These are phyloP conservation scores for Oasisia sp. DNA, from an alignment of 2,888 invertebrate genomes.

Conservation along the genomic window DNA sequence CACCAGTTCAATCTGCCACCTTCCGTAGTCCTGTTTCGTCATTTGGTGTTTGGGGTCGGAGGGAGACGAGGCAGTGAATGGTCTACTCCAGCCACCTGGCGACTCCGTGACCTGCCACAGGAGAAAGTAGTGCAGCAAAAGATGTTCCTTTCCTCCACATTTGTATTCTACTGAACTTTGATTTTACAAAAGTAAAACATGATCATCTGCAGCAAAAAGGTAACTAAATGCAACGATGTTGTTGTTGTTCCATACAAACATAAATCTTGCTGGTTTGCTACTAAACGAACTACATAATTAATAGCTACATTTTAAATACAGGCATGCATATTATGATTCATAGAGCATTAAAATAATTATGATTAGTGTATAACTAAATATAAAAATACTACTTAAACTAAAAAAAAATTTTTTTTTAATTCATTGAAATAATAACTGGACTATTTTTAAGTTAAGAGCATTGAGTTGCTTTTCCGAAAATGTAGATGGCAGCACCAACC, in stretches of 20 bases:
- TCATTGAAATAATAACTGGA: neutral
- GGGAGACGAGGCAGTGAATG: slow-evolving; percentile 6
- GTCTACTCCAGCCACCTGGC: neutral
- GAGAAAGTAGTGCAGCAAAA: neutral
- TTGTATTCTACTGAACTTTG: neutral
- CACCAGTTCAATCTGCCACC: slow-evolving; percentile 37
- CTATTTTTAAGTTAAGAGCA: too few species aligned
- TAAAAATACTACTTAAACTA: too few species aligned
- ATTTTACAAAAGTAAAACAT: neutral
- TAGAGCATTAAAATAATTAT: too few species aligned
- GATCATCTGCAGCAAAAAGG: neutral
- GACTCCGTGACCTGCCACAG: neutral
- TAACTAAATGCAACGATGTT: neutral
- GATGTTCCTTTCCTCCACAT: neutral
- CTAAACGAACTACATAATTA: neutral
- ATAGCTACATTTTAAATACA: too few species aligned
- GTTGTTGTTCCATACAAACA: neutral
- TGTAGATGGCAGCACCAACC: slow-evolving; percentile 23
- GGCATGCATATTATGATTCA: too few species aligned
- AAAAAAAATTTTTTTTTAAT: neutral
- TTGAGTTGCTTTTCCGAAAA: too few species aligned
- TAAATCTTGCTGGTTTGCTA: neutral
- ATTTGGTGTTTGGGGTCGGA: slow-evolving; percentile 19
- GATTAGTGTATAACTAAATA: too few species aligned
- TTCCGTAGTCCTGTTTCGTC: slow-evolving; percentile 32